These are phyloP conservation scores for Lateolabrax maculatus DNA, from an alignment of 2,797 vertebrate species.

Conservation along the genomic window DNA sequence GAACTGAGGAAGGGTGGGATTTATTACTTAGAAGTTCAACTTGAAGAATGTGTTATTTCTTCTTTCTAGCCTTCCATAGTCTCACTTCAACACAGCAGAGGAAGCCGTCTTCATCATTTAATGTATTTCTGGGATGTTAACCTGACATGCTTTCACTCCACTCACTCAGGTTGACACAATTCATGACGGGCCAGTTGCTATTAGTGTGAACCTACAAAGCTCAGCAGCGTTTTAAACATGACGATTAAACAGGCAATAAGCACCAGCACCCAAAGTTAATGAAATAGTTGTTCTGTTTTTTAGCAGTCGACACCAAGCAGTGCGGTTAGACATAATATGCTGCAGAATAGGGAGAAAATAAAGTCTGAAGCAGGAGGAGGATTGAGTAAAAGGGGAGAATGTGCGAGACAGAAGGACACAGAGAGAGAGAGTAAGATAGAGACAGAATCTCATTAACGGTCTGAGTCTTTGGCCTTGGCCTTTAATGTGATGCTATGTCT, in stretches of 20 bases:
- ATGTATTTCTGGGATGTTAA: background rate
- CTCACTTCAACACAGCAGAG: background rate
- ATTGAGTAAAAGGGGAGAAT: constrained; percentile 33
- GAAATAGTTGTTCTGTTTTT: constrained; percentile 12
- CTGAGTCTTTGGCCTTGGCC: constrained; percentile 65
- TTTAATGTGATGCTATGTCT: constrained; percentile 73
- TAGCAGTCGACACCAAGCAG: constrained; percentile 9
- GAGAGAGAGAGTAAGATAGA: constrained; percentile 24
- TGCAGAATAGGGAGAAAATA: constrained; percentile 17
- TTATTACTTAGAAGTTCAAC: background rate
- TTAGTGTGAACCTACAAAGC: background rate
- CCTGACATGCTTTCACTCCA: background rate
- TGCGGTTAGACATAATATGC: constrained; percentile 13
- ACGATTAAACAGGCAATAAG: constrained; percentile 42
- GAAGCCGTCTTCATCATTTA: too few relatives aligned
- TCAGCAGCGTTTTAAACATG: background rate
- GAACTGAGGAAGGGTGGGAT: background rate
- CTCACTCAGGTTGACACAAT: background rate
- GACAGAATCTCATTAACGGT: constrained; percentile 71
- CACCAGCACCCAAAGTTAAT: background rate
- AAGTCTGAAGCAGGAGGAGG: constrained; percentile 15
- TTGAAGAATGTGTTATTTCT: background rate
- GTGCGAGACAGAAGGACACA: constrained; percentile 32
- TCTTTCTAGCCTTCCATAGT: background rate
- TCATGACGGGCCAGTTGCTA: background rate